These are phyloP conservation scores for Heloderma charlesbogerti DNA, from an alignment of 2,113 vertebrate genomes.

Conservation along the genomic window DNA sequence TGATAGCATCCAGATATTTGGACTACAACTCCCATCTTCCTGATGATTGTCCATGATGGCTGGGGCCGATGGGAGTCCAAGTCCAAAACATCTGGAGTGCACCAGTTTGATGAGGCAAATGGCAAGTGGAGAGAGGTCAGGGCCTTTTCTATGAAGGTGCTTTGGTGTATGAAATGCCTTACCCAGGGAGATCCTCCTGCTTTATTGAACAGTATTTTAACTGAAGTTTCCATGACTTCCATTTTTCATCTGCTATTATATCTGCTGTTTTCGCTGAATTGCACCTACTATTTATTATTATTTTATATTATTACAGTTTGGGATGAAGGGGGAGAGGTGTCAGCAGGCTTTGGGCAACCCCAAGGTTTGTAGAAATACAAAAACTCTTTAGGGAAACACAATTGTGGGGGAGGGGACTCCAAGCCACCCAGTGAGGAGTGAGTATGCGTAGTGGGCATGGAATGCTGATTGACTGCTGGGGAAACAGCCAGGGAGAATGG, in stretches of 20 bases:
- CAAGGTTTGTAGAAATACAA: neutral
- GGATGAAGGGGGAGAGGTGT: neutral
- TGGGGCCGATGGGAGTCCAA: too few relatives aligned
- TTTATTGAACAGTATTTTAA: neutral
- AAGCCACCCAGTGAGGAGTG: neutral
- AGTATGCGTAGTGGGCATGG: neutral
- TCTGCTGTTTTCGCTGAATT: neutral
- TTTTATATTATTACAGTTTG: neutral
- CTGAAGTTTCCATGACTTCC: neutral
- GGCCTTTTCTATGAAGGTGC: neutral
- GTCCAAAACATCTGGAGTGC: neutral
- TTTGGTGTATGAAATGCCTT: neutral
- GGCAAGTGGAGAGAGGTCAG: neutral
- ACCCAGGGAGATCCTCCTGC: neutral
- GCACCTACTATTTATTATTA: neutral
- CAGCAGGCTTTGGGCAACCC: neutral
- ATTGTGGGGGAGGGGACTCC: neutral
- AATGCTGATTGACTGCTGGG: neutral
- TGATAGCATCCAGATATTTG: too few relatives aligned
- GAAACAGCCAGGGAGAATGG: neutral
- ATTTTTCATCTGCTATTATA: neutral
- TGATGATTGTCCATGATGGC: too few relatives aligned
- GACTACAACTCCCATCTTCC: too few relatives aligned
- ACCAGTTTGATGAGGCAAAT: neutral
- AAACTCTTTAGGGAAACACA: neutral